Conservation (phyloP, 2,888 invertebrate species). For the Stictocephala bisonia region DNA sequence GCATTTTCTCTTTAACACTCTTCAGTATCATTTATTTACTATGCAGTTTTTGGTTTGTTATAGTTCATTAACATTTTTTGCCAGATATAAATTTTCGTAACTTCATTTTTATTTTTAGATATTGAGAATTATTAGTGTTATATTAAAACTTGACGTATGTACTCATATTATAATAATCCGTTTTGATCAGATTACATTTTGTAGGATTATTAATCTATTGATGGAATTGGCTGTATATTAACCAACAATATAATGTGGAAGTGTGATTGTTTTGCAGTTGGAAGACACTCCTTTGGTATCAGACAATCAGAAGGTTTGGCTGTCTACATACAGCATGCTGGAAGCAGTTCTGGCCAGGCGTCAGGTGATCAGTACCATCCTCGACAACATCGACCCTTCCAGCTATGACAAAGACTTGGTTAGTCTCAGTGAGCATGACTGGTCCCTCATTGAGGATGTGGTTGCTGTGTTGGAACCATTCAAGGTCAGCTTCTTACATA, state of each 20-base stretch:
- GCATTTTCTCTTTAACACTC: too few species aligned
- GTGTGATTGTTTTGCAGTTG: constrained; percentile 49
- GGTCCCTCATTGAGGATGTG: constrained; percentile 65
- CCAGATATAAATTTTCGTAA: too few species aligned
- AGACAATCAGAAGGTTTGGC: constrained; percentile 64
- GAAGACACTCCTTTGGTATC: constrained; percentile 54
- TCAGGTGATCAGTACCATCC: constrained; percentile 62
- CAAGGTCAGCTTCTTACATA: constrained; percentile 60
- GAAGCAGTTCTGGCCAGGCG: constrained; percentile 64
- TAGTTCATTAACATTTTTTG: too few species aligned
- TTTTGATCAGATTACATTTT: too few species aligned
- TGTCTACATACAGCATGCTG: constrained; percentile 66
- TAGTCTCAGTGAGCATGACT: constrained; percentile 64
- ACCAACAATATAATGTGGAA: not conserved
- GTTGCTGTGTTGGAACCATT: constrained; percentile 66
- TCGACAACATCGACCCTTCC: constrained; percentile 62
- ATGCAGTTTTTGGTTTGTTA: too few species aligned
- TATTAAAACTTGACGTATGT: too few species aligned
- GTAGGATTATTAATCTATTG: too few species aligned
- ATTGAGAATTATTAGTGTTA: too few species aligned
- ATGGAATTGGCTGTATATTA: too few species aligned
- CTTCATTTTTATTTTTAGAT: too few species aligned
- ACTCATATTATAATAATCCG: too few species aligned
- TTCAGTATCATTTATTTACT: too few species aligned
- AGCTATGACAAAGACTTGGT: constrained; percentile 63